Base-by-base conservation (phyloP, 2,113 vertebrate species). In the Cyanoliseus patagonus region DNA sequence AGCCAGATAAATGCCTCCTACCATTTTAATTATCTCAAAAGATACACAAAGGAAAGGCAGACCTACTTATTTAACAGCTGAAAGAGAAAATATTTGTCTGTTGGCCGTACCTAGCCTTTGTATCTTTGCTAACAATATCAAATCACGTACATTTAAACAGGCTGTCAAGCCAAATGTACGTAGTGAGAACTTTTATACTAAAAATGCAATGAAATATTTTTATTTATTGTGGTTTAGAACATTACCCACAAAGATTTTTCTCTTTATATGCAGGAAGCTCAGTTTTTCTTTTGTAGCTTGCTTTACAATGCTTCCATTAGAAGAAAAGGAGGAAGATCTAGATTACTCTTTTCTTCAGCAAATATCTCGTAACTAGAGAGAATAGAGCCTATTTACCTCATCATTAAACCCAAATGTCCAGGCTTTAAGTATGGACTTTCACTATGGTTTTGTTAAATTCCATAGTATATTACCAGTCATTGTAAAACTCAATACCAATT, bases 1-100 rank as follows among this genome's bases (percentile, higher is more conserved):
- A 83, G 63, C 23, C 85, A 83, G 62, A 82, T 85, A 95, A 97
- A 93, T 95, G 37, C 55, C 63, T 91, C 77, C 62, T 94, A 62
- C 86, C 67, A 53, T 86, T 95, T 97, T 96, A 95, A 96, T 97
- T 96, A 87, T 94, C 69, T 94, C 78, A 87, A 96, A 92, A 93
- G 31, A 95, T 67, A 86, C 66, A 78, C 30, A 62, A 83, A 92
- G 84, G 55, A 92, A 89, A 88, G 52, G 81, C 2, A 6, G 74
- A 78, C 49, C 44, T 90, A 86, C 89, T 90, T 92, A 63, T 94
- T 88, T 82, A 78, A 66, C 11, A 87, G 63, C 33, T 57, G 70
- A 86, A 78, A 83, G 47, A 83, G 30, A 86, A 94, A 91, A 80
- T 12, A 44, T 75, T 95, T 86, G 9, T 95, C 59, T 92, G 49